Conservation (phyloP, 1,140 invertebrate species). For the Maconellicoccus hirsutus region DNA sequence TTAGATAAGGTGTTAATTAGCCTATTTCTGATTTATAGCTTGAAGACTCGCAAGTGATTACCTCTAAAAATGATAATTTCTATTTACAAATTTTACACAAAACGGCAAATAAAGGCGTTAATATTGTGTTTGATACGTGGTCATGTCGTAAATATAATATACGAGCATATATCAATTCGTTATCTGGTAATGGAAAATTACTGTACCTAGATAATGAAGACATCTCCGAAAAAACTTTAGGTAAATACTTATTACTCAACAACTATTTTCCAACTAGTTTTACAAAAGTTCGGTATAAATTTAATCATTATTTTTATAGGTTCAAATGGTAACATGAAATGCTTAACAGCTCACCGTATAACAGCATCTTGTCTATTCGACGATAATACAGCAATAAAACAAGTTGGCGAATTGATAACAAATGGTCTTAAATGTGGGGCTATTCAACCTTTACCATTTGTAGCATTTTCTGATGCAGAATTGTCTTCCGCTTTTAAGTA, state of each 20-base stretch:
- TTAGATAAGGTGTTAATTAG: not conserved
- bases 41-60: not conserved
- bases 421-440: conserved; percentile 24
- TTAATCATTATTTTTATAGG: conserved; percentile 23
- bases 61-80: not conserved
- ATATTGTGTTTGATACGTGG: not conserved
- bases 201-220: conserved; percentile 24
- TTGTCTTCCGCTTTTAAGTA: not conserved
- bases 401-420: not conserved
- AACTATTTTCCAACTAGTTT: too few relatives aligned
- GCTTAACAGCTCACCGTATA: conserved; percentile 20
- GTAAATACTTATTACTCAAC: not conserved
- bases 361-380: conserved; percentile 19
- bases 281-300: too few relatives aligned
- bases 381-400: not conserved
- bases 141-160: not conserved
- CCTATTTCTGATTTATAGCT: not conserved
- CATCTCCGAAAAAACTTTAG: conserved; percentile 12
- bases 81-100: not conserved
- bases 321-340: conserved; percentile 23
- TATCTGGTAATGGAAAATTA: conserved; percentile 20
- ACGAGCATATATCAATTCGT: not conserved
- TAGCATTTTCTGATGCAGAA: not conserved
- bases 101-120: not conserved
- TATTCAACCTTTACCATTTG: conserved; percentile 19